These are phyloP conservation scores for Mongoloraphidia duomilia DNA, from an alignment of 2,888 invertebrate genomes.

Conservation along the genomic window DNA sequence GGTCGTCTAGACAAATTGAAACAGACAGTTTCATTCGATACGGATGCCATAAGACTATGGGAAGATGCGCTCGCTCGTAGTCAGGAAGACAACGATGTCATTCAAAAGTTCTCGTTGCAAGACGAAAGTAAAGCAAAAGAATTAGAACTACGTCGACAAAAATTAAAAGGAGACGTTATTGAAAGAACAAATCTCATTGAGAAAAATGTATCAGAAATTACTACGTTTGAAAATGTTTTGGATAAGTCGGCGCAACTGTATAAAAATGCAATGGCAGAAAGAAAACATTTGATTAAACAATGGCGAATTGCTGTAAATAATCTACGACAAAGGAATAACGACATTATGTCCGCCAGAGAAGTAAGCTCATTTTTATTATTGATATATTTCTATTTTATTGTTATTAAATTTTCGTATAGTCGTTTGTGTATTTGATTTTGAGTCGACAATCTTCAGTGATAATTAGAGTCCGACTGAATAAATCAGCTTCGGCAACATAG, in stretches of 20 bases:
- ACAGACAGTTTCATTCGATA: constrained; percentile 51
- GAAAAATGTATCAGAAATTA: constrained; percentile 35
- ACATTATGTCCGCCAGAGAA: constrained; percentile 35
- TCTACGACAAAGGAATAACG: constrained; percentile 51
- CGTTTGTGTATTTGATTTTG: no score
- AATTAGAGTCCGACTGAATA: no score
- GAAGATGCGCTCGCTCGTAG: constrained; percentile 52
- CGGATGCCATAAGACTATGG: constrained; percentile 53
- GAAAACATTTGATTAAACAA: constrained; percentile 51
- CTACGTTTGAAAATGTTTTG: constrained; percentile 38
- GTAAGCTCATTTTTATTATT: background rate
- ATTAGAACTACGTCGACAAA: constrained; percentile 38
- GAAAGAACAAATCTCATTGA: constrained; percentile 30
- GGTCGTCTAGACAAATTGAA: constrained; percentile 49
- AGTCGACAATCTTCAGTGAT: no score
- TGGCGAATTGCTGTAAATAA: constrained; percentile 59
- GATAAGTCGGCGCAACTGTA: constrained; percentile 35
- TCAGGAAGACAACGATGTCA: constrained; percentile 52
- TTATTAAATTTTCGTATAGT: no score
- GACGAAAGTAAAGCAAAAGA: constrained; percentile 53
- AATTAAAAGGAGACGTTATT: constrained; percentile 33
- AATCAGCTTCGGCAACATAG: no score
- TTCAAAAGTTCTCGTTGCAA: constrained; percentile 55
- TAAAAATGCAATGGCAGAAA: constrained; percentile 20
- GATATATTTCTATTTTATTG: no score